Base-by-base conservation (phyloP, 1,140 invertebrate genomes). In the Gryon sp. region DNA sequence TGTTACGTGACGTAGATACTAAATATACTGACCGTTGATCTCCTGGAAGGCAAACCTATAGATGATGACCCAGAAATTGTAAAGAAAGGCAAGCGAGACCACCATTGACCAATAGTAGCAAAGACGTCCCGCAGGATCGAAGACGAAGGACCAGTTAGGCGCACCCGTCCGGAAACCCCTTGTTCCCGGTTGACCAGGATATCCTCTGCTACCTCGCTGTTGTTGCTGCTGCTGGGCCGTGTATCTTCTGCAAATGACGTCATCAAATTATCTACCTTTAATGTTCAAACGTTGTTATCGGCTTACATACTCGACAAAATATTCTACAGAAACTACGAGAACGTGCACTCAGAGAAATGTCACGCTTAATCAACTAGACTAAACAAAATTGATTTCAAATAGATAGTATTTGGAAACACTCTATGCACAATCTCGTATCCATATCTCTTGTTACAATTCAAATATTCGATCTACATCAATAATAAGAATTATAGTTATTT, bases 11-110 rank as follows among this genome's bases (percentile, higher is more conserved):
- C 50, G 26, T 20, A 40, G 16, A 59, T 57, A 65, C 28, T 32
- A 43, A 22, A 55, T 69, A 18, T 41, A 91, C 92, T 92, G 80
- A 94, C 93, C 92, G 84, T 95, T 95, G 79, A 95, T 95, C 89
- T 96, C 95, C 89, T 96, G 94, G 90, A 99, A 99, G 88, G 97
- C 96, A 91, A 98, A 99, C 87, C 98, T 93, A 91, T 98, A 99
- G 82, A 98, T 97, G 89, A 99, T 97, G 83, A 98, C 97, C 98
- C 97, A 98, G 84, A 99, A 98, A 90, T 99, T 99, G 91, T 99
- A 99, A 62, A 99, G 93, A 90, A 99, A 99, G 79, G 98, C 98
- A 78, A 99, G 91, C 52, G 97, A 98, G 26, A 99, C 98, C 28
- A 99, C 95, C 93, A 98, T 96, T 73, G 96, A 97, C 96, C 96